Percentiles rank a stretch among this genome's conserved stretches.
These are phyloP conservation scores for Percopsis transmontana DNA, from an alignment of 2,113 vertebrate genomes.

Conservation along the genomic window DNA sequence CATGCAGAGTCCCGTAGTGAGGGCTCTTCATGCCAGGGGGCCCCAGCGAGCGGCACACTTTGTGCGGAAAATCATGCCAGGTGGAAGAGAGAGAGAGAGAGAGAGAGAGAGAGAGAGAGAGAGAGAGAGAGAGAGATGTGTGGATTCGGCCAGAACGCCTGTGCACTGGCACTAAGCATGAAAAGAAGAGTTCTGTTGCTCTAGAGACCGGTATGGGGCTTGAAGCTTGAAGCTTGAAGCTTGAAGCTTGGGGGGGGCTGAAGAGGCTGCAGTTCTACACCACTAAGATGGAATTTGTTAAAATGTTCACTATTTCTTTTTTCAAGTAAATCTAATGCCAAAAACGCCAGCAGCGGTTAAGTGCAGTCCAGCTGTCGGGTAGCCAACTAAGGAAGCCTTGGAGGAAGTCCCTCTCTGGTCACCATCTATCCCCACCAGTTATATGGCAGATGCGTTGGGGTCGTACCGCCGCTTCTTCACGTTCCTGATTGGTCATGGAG, in stretches of 20 bases:
- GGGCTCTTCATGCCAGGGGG: conserved; percentile 88
- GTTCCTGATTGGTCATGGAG: conserved; percentile 85
- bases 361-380: conserved; percentile 77
- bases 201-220: conserved; percentile 52
- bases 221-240: no score
- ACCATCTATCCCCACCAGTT: conserved; percentile 71
- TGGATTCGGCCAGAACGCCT: conserved; percentile 66
- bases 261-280: conserved; percentile 72
- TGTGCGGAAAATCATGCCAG: conserved; percentile 74
- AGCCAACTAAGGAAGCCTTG: conserved; percentile 76
- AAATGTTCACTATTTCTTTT: conserved; percentile 74
- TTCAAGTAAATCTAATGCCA: conserved; percentile 77
- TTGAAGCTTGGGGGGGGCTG: conserved; percentile 21
- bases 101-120: background rate
- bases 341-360: conserved; percentile 74
- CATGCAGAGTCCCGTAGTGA: conserved; percentile 89
- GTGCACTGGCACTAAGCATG: conserved; percentile 71
- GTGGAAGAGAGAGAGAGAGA: conserved; percentile 51
- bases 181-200: conserved; percentile 57
- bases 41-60: conserved; percentile 74
- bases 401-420: conserved; percentile 70
- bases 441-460: conserved; percentile 91
- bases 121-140: conserved; percentile 24
- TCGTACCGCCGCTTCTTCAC: conserved; percentile 98
- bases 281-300: conserved; percentile 74